These are phyloP conservation scores for Threskiornis aethiopicus DNA, from an alignment of 2,797 vertebrate genomes.

Conservation along the genomic window DNA sequence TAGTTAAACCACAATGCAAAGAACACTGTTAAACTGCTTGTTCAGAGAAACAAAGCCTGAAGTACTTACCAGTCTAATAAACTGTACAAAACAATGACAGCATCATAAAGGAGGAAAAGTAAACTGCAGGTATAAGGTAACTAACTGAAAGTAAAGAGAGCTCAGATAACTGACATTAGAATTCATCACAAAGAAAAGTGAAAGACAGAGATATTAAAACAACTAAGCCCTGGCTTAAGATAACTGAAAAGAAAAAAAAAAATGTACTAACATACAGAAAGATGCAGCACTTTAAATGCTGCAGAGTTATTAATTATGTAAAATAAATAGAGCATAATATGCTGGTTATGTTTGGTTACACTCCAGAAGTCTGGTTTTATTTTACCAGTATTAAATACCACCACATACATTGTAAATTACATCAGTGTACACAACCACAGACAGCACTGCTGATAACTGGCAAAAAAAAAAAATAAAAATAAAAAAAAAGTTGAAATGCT, in stretches of 20 bases:
- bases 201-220: background rate
- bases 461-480: background rate
- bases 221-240: background rate
- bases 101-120: constrained; percentile 79
- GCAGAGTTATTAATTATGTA: background rate
- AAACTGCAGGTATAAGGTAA: constrained; percentile 79
- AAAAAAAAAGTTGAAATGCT: background rate
- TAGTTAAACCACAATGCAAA: constrained; percentile 75
- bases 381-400: constrained; percentile 9
- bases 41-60: constrained; percentile 63
- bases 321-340: background rate
- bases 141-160: constrained; percentile 74
- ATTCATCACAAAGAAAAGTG: constrained; percentile 47
- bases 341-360: background rate
- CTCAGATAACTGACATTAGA: constrained; percentile 71
- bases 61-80: constrained; percentile 97
- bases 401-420: background rate
- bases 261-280: background rate
- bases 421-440: background rate
- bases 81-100: constrained; percentile 86
- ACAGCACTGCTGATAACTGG: background rate
- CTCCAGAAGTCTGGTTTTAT: constrained; percentile 14
- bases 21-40: constrained; percentile 51
- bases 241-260: background rate
- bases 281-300: background rate